These are phyloP conservation scores for Gallinago stenura DNA, from an alignment of 2,797 vertebrate species.

Conservation along the genomic window DNA sequence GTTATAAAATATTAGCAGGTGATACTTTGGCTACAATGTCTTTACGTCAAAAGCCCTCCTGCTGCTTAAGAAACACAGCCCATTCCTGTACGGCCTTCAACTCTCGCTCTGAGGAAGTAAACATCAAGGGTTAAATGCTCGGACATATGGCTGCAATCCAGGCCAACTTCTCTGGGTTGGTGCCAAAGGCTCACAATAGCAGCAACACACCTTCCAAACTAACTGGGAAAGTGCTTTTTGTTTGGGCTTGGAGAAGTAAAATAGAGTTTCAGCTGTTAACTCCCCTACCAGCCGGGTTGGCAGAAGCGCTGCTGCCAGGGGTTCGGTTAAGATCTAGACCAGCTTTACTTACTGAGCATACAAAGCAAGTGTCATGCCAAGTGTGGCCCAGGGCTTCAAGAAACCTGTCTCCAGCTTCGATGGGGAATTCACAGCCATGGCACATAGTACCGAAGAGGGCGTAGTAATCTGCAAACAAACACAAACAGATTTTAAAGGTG, in stretches of 20 bases:
- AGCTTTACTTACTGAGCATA: slow-evolving; percentile 89
- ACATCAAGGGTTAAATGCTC: background rate
- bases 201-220: slow-evolving; percentile 23
- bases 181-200: slow-evolving; percentile 28
- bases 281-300: background rate
- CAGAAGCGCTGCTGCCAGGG: background rate
- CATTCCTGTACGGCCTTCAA: background rate
- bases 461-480: slow-evolving; percentile 88
- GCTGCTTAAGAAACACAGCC: background rate
- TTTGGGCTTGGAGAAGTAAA: background rate
- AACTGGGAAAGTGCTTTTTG: slow-evolving; percentile 19
- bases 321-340: background rate
- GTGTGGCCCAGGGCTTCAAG: slow-evolving; percentile 93
- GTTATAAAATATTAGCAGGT: background rate
- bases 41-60: background rate
- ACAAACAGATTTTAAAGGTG: background rate
- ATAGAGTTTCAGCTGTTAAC: background rate
- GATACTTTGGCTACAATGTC: background rate
- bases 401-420: slow-evolving; percentile 97
- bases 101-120: accelerated
- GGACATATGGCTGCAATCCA: background rate
- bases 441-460: slow-evolving; percentile 93
- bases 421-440: slow-evolving; percentile 95
- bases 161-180: background rate
- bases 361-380: slow-evolving; percentile 99